Evolutionary conservation across 2,113 vertebrate species (phyloP).

Genomic region (Oryctolagus cuniculus): DNA sequence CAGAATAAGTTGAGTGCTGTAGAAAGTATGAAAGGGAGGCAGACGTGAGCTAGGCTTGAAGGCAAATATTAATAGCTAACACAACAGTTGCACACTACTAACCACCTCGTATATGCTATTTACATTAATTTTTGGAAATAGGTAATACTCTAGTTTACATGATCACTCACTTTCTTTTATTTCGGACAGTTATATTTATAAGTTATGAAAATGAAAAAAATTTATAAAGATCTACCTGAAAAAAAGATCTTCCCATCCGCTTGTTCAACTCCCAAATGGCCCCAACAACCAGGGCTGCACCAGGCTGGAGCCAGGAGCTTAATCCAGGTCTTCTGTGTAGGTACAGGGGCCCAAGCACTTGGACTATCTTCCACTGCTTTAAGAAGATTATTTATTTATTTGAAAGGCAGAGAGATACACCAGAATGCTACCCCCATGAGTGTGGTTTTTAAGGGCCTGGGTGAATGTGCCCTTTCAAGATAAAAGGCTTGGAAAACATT

Average conservation of each 20-base stretch:
- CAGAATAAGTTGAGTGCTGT: not conserved
- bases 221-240: no score
- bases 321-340: no score
- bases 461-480: not conserved
- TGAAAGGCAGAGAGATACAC: no score
- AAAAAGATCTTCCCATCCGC: no score
- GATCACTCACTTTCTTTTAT: constrained; percentile 25
- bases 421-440: no score
- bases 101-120: not conserved
- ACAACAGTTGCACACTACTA: not conserved
- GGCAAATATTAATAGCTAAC: not conserved
- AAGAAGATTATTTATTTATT: no score
- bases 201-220: constrained; percentile 21
- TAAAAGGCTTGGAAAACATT: not conserved
- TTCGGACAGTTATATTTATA: constrained; percentile 38
- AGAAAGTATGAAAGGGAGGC: not conserved
- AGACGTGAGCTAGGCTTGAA: not conserved
- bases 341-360: no score
- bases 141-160: not conserved
- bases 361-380: no score
- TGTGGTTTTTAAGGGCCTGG: not conserved
- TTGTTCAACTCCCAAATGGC: no score
- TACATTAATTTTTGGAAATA: not conserved
- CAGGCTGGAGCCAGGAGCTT: no score
- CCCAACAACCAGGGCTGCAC: no score